Base-by-base conservation (phyloP, 1,140 invertebrate species). In the Ruditapes philippinarum region DNA sequence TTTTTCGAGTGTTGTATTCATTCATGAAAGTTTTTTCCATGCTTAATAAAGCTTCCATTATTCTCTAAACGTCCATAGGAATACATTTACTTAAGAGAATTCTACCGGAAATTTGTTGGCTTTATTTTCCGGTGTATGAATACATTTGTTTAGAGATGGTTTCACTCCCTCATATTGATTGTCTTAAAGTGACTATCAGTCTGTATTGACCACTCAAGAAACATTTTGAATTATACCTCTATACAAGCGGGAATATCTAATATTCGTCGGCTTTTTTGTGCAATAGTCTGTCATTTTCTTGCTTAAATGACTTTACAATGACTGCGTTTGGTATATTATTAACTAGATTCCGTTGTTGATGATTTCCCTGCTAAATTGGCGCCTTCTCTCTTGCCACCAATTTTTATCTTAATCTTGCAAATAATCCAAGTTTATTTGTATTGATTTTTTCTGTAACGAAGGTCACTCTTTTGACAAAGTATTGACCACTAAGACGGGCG, bases 331-430 rank as follows among this genome's bases (percentile, higher is more conserved):
- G 25, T 36, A 36, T 36, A 49, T 78, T 78, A 78, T 78, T 78
- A 51, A 78, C 51, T 78, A 78, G 54, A 78, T n/a, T 49, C 49
- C 74, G 42, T 51, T 49, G 74, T 54, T 78, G 45, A 78, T 78
- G 45, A 54, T 49, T 51, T 54, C 33, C 14, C 42, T 22, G 74
- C 28, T 78, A 78, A 78, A 78, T 54, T 36, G 74, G 54, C 31
- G 45, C 33, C n/a, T n/a, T 70, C 65, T 70, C 33, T 70, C 65
- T 9, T 17, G 65, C 65, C 33, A 22, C 9, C 31, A 54, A 51
- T 78, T 36, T 49, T 36, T 28, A n/a, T 17, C 54, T 38, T 36
- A 28, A 51, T 78, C 9, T 54, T 54, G 45, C 45, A 49, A 78
- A 78, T 78, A 78, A 78, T 78, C 74, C 11, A 49, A 78, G 22